Base-by-base conservation (phyloP, 2,113 vertebrate species). In the Ancistrus triradiatus region DNA sequence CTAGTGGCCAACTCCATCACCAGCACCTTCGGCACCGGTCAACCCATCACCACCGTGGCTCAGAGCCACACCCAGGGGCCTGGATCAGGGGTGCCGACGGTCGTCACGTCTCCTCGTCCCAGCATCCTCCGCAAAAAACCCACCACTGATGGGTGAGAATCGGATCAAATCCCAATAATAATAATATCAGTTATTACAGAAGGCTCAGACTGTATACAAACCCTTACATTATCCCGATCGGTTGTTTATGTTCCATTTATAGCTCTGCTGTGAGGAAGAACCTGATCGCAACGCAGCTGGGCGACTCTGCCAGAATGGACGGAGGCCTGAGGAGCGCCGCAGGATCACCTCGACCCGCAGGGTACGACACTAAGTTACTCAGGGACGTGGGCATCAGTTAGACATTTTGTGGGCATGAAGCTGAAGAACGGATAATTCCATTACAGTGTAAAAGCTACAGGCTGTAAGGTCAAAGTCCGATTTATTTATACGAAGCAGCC, bases 81-180 rank as follows among this genome's bases (percentile, higher is more conserved):
- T 59, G 87, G 88, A 38, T 85, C 91, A 43, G 94, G 83, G 1
- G 82, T 85, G 2, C 90, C 93, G 1, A 85, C 92, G 14, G 89
- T 95, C 64, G 93, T 91, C 62, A 95, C 95, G 0, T 99, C 95
- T 8, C 95, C 96, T 0, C 85, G 96, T 66, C 96, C 96, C 0
- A 98, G 96, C 78, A 99, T 99, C 76, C 92, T 99, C 1, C 93
- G 96, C 44, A 98, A 98, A 85, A 99, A 99, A 28, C 92, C 96
- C 1, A 70, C 94, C 65, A 89, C 86, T 0, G 96, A 99, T 53
- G 86, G 92, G 96, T 98, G 70, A 92, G 92, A 82, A n/a, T n/a
- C n/a, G n/a, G n/a, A n/a, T n/a, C n/a, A n/a, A n/a, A n/a, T n/a
- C n/a, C n/a, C n/a, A n/a, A n/a, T n/a, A n/a, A n/a, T n/a, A n/a